Evolutionary conservation across 2,888 invertebrate species (phyloP), one percentile per base, ranked within the genome.

Genomic region (Stenodera caucasica): DNA sequence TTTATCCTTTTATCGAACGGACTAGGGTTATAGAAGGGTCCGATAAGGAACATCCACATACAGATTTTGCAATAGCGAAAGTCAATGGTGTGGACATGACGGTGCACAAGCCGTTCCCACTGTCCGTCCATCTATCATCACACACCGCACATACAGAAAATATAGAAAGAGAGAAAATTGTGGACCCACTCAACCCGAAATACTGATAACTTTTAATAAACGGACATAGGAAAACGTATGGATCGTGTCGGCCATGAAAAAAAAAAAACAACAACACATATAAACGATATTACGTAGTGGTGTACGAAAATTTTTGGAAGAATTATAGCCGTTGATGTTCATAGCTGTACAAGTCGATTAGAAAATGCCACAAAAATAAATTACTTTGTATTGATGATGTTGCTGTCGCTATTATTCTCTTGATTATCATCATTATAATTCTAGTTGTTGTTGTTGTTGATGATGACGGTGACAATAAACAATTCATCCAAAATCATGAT

Each of bases 81-180:
- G 71, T 75, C 76, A 77, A 77, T 77, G 77, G 76, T 69, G 74
- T 77, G 77, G 77, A 77, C 77, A 74, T 77, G 77, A 77, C 76
- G 70, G 67, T 69, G 75, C 76, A 74, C 67, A 72, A 67, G 67
- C 66, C 70, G 66, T 63, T 65, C 61, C 57, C 65, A 52, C 58
- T 64, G 63, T 58, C 61, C 66, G 68, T 66, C 69, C 73, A 75
- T 75, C 67, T 71, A 74, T 74, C 74, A 74, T 74, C 65, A 53
- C 63, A 67, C 58, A 61, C 55, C 64, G n/a, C n/a, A n/a, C 61
- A 26, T 26, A 45, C 15, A 45, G 21, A 45, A 45, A 45, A 45
- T 45, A 45, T 45, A 45, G 45, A 45, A 45, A 45, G 45, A 45
- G 45, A 45, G 45, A 12, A 45, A 45, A 45, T 21, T 55, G 56